These are phyloP conservation scores for Umimayanthus chanpuru DNA, from an alignment of 92 coral and sea anemone species.

Conservation along the genomic window DNA sequence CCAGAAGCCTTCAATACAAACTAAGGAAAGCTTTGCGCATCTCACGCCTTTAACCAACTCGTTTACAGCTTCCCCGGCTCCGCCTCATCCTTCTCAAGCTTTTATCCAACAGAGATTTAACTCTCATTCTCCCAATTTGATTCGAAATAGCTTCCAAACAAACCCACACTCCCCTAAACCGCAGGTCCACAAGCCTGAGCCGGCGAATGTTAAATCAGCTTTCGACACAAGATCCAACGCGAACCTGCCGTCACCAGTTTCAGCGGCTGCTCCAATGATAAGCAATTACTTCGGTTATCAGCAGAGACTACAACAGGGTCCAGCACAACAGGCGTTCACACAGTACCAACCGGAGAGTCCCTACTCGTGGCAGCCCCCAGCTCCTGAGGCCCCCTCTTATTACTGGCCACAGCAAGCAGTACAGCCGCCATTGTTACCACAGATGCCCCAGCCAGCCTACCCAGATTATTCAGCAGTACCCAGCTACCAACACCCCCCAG, in stretches of 20 bases:
- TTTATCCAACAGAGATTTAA: conserved; percentile 29
- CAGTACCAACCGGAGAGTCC: conserved; percentile 38
- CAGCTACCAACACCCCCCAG: conserved; percentile 11
- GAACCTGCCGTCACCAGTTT: not conserved
- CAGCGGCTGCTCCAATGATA: conserved; percentile 23
- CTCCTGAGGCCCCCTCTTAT: conserved; percentile 3
- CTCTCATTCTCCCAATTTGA: not conserved
- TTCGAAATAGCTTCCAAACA: conserved; percentile 8
- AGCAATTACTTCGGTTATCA: conserved; percentile 25
- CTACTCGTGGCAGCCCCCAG: conserved; percentile 34
- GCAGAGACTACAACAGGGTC: conserved; percentile 18
- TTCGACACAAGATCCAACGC: conserved; percentile 11
- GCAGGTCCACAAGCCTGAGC: not conserved
- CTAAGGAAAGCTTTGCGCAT: conserved; percentile 2
- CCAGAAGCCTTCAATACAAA: not conserved
- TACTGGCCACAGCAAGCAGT: conserved; percentile 42
- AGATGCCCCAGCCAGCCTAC: conserved; percentile 8
- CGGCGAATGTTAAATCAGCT: not conserved
- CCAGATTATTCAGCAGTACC: not conserved
- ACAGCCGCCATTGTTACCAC: conserved; percentile 2
- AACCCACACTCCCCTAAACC: not conserved
- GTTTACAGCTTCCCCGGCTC: not conserved
- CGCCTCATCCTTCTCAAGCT: not conserved
- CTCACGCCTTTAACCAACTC: not conserved
- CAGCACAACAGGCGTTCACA: conserved; percentile 16